Base-by-base conservation (phyloP, 2,888 invertebrate species). In the Acanthosoma haemorrhoidale region DNA sequence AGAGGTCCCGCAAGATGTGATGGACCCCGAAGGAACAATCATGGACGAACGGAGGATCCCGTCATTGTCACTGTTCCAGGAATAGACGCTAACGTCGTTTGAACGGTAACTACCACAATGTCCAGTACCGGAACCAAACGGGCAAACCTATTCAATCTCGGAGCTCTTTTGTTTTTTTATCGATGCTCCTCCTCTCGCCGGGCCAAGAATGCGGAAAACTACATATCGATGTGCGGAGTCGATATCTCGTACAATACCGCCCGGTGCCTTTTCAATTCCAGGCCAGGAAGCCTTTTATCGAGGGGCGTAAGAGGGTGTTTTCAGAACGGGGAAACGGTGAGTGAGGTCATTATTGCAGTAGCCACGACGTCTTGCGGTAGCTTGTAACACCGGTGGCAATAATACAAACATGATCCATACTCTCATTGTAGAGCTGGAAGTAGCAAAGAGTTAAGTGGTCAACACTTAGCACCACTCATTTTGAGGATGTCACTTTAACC, bases 41-140 rank as follows among this genome's bases (percentile, higher is more conserved):
- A 51, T 13, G 25, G 13, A n/a, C 51, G 25, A 51, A 51, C 51
- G 51, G 51, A 51, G 0, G n/a, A 51, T 2, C 43, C 25, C 51
- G n/a, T 43, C 43, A 21, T 51, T 61, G 61, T 36, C 34, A 21
- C 38, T 8, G 18, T 61, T 61, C 61, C 61, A 34, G 34, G 61
- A 61, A 41, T 41, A 41, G 41, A 41, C 41, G 41, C 41, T 57
- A 57, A 57, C 57, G 57, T 57, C 57, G 57, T 57, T 57, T 21
- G 57, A 18, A n/a, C n/a, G n/a, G 18, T 9, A 21, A 38, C 15
- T 36, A 21, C 64, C 34, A 21, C 61, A 15, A 38, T 13, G 18
- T n/a, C 31, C n/a, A 15, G 39, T 21, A 64, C 36, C 64, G 64
- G 64, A 64, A 64, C 64, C 64, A 64, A 64, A 64, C 64, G 64